Evolutionary conservation across 2,113 vertebrate species (phyloP), one percentile per base, ranked within the genome.

Genomic region (Gopherus evgoodei): DNA sequence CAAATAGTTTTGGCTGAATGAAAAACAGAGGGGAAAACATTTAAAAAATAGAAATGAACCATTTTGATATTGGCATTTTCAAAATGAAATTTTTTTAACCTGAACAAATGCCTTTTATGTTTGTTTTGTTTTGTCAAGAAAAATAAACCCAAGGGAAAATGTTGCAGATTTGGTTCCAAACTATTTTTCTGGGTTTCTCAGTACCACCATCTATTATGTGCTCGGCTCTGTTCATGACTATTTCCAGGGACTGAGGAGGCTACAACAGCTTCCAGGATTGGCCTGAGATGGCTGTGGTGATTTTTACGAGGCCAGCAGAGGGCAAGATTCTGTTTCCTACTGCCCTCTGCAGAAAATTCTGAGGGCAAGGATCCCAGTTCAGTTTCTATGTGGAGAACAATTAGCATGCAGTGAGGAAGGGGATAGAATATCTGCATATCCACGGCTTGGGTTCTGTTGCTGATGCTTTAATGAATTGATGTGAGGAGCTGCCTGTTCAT

Each of bases 361-460:
- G 52, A 8, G 27, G 25, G 69, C 42, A 27, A 54, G 5, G 11
- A 2, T 1, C 2, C 1, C 25, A 0, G 13, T 69, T 69, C 17
- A 12, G 24, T 6, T 25, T 47, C 78, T 24, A 11, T 1, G 24
- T 19, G 6, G 1, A 14, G 49, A 12, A 1, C 84, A 2, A 10
- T 29, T 42, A 27, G 22, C 31, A 29, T 0, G 0, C 1, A n/a
- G 6, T 80, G 11, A 89, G 31, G 65, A 1, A 12, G 85, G 49
- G 44, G 84, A 47, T 0, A 0, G 50, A 0, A 78, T 25, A 4
- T 1, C 47, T 78, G 29, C 0, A 0, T 42, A 44, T 14, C 72
- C 59, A 38, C 5, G 0, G 3, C 35, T 5, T 2, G 0, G 50
- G 22, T 78, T 50, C 89, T 62, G 91, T 21, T 44, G 76, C 81